Evolutionary conservation across 2,888 invertebrate species (phyloP).

Genomic region (Leptopterna dolabrata): DNA sequence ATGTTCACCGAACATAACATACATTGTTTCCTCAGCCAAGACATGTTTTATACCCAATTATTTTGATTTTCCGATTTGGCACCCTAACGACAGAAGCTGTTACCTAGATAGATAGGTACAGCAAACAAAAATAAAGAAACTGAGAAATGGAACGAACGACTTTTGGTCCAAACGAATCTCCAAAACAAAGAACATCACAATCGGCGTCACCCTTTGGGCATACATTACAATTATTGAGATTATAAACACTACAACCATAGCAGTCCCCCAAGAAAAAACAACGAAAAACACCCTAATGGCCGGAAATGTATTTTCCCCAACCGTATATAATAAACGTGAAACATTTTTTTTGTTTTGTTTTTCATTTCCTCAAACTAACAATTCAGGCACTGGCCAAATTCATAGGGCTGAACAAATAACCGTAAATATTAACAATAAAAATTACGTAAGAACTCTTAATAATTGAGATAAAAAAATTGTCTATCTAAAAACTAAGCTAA

Average conservation of each 20-base stretch:
- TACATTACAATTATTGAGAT: not conserved
- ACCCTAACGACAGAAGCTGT: too few species aligned
- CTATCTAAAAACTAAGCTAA: slow-evolving; percentile 46
- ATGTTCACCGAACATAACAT: too few species aligned
- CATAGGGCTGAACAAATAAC: slow-evolving; percentile 35
- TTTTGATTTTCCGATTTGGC: too few species aligned
- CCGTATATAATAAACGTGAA: not conserved
- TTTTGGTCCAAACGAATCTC: not conserved
- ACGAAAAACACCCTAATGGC: not conserved
- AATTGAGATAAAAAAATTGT: slow-evolving; percentile 22
- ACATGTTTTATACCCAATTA: too few species aligned
- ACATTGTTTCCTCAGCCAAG: too few species aligned
- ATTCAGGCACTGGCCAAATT: slow-evolving; percentile 34
- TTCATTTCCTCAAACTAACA: not conserved
- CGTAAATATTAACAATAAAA: slow-evolving; percentile 45
- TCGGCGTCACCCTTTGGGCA: not conserved
- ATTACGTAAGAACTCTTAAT: slow-evolving; percentile 19
- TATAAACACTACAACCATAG: not conserved
- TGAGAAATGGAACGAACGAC: not conserved
- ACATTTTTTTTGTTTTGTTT: not conserved
- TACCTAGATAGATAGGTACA: too few species aligned
- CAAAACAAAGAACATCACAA: not conserved
- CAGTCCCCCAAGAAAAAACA: not conserved
- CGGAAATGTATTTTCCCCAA: not conserved
- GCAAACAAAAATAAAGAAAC: too few species aligned